phyloP scores from a whole-genome alignment of 2,888 invertebrate species.

The Cheilosia vulpina region DNA sequence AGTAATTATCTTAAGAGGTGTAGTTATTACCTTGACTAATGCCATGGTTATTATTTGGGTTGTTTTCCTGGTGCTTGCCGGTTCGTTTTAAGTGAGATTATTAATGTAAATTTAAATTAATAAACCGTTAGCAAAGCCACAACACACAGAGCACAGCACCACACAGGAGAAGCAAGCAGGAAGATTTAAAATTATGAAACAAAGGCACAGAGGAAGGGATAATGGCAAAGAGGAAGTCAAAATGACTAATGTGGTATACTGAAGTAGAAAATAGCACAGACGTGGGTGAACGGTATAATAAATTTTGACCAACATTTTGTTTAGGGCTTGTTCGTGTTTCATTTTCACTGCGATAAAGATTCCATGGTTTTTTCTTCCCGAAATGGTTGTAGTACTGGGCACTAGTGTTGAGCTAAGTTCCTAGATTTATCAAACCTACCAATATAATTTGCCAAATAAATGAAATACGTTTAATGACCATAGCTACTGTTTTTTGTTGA shows the following conservation, averaged over 20 bases:
- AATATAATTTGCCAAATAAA: too few relatives aligned
- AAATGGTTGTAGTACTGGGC: not conserved
- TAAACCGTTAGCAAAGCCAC: constrained; percentile 58
- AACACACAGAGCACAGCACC: not conserved
- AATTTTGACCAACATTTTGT: constrained; percentile 15
- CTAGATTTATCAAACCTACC: too few relatives aligned
- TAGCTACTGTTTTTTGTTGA: too few relatives aligned
- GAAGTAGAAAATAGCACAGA: constrained; percentile 8
- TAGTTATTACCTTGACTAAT: constrained; percentile 70
- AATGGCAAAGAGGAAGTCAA: constrained; percentile 48
- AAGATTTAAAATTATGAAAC: constrained; percentile 41
- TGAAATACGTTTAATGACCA: too few relatives aligned
- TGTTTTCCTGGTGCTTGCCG: constrained; percentile 47
- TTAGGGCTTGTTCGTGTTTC: constrained; percentile 1
- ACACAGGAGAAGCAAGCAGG: constrained; percentile 1
- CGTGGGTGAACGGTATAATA: constrained; percentile 7
- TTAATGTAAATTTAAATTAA: constrained; percentile 74
- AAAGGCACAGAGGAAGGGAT: constrained; percentile 62
- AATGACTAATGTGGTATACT: constrained; percentile 50
- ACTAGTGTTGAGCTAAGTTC: too few relatives aligned
- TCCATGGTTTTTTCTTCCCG: not conserved
- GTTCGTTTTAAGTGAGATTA: constrained; percentile 64
- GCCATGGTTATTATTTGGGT: constrained; percentile 55
- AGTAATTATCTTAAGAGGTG: constrained; percentile 72
- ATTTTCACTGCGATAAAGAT: not conserved